A percentile compares a stretch with the other conserved stretches of the same genome.
Conservation (phyloP, 2,797 vertebrate species). For the Trematomus bernacchii region DNA sequence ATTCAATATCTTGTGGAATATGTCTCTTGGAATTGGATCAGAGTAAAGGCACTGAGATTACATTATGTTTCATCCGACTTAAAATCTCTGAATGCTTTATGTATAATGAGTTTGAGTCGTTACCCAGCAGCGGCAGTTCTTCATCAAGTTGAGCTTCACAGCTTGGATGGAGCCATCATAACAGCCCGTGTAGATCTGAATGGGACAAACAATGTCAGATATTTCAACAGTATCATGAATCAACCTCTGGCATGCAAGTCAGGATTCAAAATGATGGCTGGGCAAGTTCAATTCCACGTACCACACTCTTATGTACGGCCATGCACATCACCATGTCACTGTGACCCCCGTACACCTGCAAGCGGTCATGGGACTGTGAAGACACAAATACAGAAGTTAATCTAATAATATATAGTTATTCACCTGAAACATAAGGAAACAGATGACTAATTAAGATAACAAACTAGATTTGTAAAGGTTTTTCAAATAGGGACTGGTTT, state of each 20-base stretch:
- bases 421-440: neutral
- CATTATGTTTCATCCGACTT: too few species aligned
- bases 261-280: neutral
- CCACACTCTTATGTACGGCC: constrained; percentile 95
- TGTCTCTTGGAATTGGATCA: neutral
- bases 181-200: constrained; percentile 96
- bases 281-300: constrained; percentile 66
- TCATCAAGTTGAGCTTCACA: constrained; percentile 92
- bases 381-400: neutral
- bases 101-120: constrained; percentile 36
- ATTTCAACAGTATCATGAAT: neutral
- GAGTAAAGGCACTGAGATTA: neutral
- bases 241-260: neutral
- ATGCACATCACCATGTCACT: constrained; percentile 98
- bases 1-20: neutral
- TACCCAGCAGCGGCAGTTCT: constrained; percentile 97
- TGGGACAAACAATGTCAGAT: constrained; percentile 4
- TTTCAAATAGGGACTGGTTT: neutral
- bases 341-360: constrained; percentile 98
- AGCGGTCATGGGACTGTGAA: constrained; percentile 92
- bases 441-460: neutral
- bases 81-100: too few species aligned
- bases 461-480: neutral
- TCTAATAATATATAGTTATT: neutral
- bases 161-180: constrained; percentile 94